phyloP scores from a whole-genome alignment of 2,888 invertebrate genomes.

The Heliconius cydno region DNA sequence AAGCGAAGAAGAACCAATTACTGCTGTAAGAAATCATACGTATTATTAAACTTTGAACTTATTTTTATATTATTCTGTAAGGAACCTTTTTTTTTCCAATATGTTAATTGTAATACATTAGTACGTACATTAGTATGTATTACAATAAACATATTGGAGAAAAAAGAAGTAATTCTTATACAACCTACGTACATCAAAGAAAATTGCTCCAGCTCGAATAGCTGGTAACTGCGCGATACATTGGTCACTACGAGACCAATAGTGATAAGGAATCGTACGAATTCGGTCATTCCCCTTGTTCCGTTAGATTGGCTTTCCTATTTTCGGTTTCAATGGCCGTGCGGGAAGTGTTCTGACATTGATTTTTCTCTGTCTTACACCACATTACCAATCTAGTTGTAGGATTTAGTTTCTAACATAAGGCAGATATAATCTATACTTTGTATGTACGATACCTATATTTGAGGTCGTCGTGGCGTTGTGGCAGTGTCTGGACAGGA shows the following conservation, averaged over 20 bases:
- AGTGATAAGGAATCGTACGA: conserved; percentile 36
- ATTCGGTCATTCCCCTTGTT: conserved; percentile 38
- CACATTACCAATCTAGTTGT: conserved; percentile 3
- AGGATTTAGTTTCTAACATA: background rate
- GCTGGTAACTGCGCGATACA: conserved; percentile 38
- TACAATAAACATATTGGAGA: too few species aligned
- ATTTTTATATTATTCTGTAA: background rate
- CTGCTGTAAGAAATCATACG: background rate
- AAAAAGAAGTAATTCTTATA: background rate
- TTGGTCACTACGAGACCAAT: conserved; percentile 35
- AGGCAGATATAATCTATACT: background rate
- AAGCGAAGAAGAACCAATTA: too few species aligned
- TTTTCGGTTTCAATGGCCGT: conserved; percentile 30
- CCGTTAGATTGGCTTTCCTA: conserved; percentile 37
- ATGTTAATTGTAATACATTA: background rate
- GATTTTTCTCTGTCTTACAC: conserved; percentile 23
- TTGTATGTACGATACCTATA: background rate
- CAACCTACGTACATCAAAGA: conserved; percentile 16
- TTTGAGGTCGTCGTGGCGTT: background rate
- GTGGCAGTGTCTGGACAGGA: too few species aligned
- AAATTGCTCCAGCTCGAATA: conserved; percentile 29
- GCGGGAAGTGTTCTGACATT: conserved; percentile 16
- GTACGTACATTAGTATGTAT: too few species aligned
- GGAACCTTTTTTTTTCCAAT: background rate
- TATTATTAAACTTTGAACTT: background rate